Conservation (phyloP, 1,140 invertebrate genomes). For the Drosophila navojoa region DNA sequence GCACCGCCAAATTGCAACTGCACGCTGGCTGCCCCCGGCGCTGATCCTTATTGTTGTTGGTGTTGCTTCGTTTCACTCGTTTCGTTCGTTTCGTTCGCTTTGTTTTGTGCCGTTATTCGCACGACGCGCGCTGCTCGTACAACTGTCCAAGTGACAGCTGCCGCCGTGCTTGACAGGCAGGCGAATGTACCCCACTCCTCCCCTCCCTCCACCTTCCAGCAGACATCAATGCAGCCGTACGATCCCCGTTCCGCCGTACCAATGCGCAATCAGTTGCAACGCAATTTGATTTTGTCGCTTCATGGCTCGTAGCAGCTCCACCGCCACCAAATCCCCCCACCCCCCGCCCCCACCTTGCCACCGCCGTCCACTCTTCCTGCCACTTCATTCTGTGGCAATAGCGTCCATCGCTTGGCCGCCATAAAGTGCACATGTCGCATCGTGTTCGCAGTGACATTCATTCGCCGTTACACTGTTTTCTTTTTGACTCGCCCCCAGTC, state of each 20-base stretch:
- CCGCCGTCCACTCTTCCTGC: background rate
- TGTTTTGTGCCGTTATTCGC: constrained; percentile 51
- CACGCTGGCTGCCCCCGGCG: constrained; percentile 38
- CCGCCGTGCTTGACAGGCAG: constrained; percentile 68
- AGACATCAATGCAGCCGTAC: background rate
- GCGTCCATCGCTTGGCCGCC: constrained; percentile 54
- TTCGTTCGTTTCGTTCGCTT: constrained; percentile 48
- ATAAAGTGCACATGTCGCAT: constrained; percentile 83
- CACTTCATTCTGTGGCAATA: constrained; percentile 37
- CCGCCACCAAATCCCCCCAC: no score
- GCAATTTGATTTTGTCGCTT: constrained; percentile 81
- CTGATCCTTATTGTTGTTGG: constrained; percentile 43
- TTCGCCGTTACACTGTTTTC: constrained; percentile 74
- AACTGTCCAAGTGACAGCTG: constrained; percentile 81
- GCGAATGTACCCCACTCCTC: constrained; percentile 14
- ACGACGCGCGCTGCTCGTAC: constrained; percentile 62
- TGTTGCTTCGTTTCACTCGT: constrained; percentile 43
- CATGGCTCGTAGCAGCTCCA: constrained; percentile 58
- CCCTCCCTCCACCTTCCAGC: background rate
- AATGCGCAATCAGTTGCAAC: constrained; percentile 80
- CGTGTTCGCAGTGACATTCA: constrained; percentile 82
- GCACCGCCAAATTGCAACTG: constrained; percentile 54
- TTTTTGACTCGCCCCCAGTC: constrained; percentile 39
- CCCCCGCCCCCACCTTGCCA: background rate
- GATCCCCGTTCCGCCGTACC: constrained; percentile 31